phyloP scores from a whole-genome alignment of 1,140 invertebrate genomes.

The Trichonephila clavata region DNA sequence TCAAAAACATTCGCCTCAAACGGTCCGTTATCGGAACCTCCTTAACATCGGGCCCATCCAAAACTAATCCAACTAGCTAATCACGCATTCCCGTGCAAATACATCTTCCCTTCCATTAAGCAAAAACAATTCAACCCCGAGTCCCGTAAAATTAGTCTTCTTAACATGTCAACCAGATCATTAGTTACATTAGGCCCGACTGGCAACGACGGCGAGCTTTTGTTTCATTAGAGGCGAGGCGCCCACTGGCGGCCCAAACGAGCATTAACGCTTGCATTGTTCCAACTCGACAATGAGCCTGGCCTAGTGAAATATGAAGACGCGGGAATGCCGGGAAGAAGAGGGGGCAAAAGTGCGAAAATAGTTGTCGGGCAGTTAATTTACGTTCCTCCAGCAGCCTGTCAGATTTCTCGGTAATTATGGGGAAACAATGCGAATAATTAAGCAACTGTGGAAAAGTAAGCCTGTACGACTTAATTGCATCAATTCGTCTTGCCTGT shows the following conservation, averaged over 20 bases:
- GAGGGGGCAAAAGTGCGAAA: constrained; percentile 1
- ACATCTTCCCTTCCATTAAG: constrained; percentile 17
- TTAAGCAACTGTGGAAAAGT: constrained; percentile 66
- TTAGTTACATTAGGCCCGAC: constrained; percentile 64
- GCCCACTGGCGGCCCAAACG: constrained; percentile 43
- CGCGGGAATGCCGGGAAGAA: background rate
- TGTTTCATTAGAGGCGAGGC: constrained; percentile 52
- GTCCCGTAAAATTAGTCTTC: constrained; percentile 69
- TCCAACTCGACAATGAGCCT: constrained; percentile 6
- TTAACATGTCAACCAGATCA: constrained; percentile 72
- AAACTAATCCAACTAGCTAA: background rate
- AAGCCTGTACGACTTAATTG: constrained; percentile 63
- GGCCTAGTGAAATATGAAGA: constrained; percentile 61
- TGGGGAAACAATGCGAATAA: constrained; percentile 72
- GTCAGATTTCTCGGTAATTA: constrained; percentile 73
- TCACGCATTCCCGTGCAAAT: constrained; percentile 4
- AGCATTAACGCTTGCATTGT: constrained; percentile 41
- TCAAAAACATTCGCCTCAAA: background rate
- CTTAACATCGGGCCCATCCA: background rate
- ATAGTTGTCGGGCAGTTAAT: constrained; percentile 73
- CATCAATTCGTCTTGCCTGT: constrained; percentile 66
- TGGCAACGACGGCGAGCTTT: constrained; percentile 51
- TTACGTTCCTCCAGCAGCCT: constrained; percentile 66
- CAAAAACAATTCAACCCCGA: constrained; percentile 59
- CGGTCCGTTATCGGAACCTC: background rate